Evolutionary conservation across 2,888 invertebrate genomes (phyloP).

Genomic region (Tiphia femorata): DNA sequence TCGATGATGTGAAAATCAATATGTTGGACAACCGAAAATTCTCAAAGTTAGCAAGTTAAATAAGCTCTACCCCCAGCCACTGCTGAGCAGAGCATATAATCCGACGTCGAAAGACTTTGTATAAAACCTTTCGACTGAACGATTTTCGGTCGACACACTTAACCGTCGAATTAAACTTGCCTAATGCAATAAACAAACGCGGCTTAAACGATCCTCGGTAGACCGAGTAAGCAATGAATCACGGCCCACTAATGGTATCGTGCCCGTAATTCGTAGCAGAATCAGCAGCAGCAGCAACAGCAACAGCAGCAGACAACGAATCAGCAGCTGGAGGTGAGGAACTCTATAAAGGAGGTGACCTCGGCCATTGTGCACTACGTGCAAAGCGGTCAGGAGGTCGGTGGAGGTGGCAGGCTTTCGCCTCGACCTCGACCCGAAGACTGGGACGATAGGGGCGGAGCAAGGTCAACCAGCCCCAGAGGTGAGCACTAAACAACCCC

Average conservation of each 20-base stretch:
- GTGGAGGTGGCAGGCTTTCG: conserved; percentile 62
- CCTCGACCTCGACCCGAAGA: conserved; percentile 62
- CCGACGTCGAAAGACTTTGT: no score
- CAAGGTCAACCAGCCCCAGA: conserved; percentile 67
- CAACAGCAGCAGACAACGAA: conserved; percentile 63
- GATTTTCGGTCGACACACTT: no score
- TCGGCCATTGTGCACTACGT: conserved; percentile 95
- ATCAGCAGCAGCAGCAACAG: conserved; percentile 41
- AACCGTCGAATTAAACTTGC: no score
- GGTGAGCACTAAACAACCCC: conserved; percentile 67
- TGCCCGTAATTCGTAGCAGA: conserved; percentile 3
- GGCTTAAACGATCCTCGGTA: no score
- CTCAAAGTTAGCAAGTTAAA: no score
- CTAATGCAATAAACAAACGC: no score
- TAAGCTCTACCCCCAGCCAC: no score
- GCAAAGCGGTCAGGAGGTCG: conserved; percentile 70
- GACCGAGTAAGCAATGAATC: no score
- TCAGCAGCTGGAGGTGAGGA: conserved; percentile 69
- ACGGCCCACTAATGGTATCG: not conserved
- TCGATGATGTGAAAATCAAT: no score
- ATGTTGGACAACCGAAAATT: no score
- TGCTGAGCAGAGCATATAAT: no score
- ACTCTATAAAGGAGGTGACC: conserved; percentile 92
- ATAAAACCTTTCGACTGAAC: no score
- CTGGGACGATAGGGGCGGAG: conserved; percentile 62